A percentile compares a stretch with the other conserved stretches of the same genome.
Evolutionary conservation across 1,140 invertebrate species (phyloP).

Genomic region (Elysia chlorotica): DNA sequence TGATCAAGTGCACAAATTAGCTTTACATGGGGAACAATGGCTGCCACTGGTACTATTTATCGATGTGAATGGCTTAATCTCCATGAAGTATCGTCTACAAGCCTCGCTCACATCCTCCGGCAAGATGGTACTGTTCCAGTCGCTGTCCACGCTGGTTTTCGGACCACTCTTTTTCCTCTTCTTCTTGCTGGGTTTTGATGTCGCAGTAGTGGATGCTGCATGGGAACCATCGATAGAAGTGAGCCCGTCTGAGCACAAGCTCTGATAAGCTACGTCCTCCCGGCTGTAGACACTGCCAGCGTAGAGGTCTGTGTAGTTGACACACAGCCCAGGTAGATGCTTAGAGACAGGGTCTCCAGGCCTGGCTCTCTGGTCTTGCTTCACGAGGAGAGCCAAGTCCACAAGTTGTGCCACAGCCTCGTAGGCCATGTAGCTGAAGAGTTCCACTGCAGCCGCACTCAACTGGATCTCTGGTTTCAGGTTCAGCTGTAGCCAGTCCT

Average conservation of each 20-base stretch:
- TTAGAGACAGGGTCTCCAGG: constrained; percentile 63
- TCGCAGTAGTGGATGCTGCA: neutral
- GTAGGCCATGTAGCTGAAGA: constrained; percentile 71
- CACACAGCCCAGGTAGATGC: constrained; percentile 41
- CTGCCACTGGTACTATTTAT: no score
- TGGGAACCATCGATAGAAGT: no score
- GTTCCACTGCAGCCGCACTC: constrained; percentile 59
- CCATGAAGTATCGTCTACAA: constrained; percentile 16
- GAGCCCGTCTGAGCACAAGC: no score
- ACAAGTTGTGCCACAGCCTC: constrained; percentile 72
- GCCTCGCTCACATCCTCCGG: constrained; percentile 14
- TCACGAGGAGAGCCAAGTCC: constrained; percentile 70
- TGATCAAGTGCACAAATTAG: no score
- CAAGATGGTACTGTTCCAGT: constrained; percentile 16
- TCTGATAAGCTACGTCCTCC: neutral
- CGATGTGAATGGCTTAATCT: constrained; percentile 15
- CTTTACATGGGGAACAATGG: no score
- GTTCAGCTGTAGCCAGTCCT: constrained; percentile 64
- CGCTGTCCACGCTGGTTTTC: neutral
- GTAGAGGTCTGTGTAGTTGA: constrained; percentile 43
- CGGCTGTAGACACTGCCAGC: constrained; percentile 15
- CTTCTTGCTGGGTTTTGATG: neutral
- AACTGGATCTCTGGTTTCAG: constrained; percentile 58
- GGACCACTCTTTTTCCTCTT: constrained; percentile 5
- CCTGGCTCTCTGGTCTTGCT: constrained; percentile 67